Evolutionary conservation across 2,113 vertebrate species (phyloP).

Genomic region (Oryzias melastigma): DNA sequence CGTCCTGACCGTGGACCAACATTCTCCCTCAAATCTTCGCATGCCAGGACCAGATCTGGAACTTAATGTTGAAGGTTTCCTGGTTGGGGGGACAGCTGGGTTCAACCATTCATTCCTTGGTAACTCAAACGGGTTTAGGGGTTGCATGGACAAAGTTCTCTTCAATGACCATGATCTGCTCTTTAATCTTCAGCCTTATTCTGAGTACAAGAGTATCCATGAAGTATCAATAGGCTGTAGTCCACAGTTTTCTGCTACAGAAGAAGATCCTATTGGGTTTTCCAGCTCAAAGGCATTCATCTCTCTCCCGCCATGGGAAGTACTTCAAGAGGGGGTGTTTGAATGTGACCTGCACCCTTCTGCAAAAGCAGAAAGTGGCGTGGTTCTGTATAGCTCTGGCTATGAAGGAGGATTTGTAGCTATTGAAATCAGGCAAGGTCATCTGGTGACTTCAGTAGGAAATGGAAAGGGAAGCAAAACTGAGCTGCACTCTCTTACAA

Average conservation of each 20-base stretch:
- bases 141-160: slow-evolving; percentile 81
- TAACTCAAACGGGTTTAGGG: slow-evolving; percentile 71
- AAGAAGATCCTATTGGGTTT: slow-evolving; percentile 83
- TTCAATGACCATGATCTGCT: slow-evolving; percentile 84
- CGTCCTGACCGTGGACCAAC: slow-evolving; percentile 77
- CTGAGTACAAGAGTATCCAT: slow-evolving; percentile 80
- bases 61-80: slow-evolving; percentile 83
- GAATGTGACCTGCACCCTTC: slow-evolving; percentile 79
- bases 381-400: slow-evolving; percentile 83
- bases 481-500: slow-evolving; percentile 70
- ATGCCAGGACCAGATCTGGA: slow-evolving; percentile 73
- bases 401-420: slow-evolving; percentile 77
- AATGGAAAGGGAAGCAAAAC: slow-evolving; percentile 63
- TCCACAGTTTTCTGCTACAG: slow-evolving; percentile 84
- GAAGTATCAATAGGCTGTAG: slow-evolving; percentile 87
- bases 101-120: slow-evolving; percentile 72
- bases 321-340: slow-evolving; percentile 66
- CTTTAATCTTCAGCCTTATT: slow-evolving; percentile 77
- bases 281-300: slow-evolving; percentile 87
- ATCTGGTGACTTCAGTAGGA: slow-evolving; percentile 75
- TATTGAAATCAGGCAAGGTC: slow-evolving; percentile 80
- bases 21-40: slow-evolving; percentile 54
- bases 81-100: slow-evolving; percentile 75
- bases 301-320: slow-evolving; percentile 78
- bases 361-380: slow-evolving; percentile 63